Conservation (phyloP, 2,888 invertebrate species). For the Epinotia brunnichana region DNA sequence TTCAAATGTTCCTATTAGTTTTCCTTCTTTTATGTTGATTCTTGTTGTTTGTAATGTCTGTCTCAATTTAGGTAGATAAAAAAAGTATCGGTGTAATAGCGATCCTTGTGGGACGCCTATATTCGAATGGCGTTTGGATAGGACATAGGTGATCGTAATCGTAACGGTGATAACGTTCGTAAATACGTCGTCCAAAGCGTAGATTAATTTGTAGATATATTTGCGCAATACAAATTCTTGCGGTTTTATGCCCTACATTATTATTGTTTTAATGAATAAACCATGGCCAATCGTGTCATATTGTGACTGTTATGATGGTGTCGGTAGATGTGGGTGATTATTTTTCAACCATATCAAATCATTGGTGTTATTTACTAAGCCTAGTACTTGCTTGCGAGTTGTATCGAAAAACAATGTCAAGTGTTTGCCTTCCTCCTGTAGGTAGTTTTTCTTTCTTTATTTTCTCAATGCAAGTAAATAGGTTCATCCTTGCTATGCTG, state of each 20-base stretch:
- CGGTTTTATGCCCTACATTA: not conserved
- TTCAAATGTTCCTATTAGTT: not conserved
- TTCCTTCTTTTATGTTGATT: not conserved
- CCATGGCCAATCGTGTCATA: not conserved
- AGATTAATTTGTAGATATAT: not conserved
- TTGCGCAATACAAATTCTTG: not conserved
- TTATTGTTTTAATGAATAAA: not conserved
- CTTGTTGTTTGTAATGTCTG: not conserved
- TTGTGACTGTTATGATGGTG: slow-evolving; percentile 18
- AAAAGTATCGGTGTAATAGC: not conserved
- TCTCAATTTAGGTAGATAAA: not conserved
- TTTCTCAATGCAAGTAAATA: no score
- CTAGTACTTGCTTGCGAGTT: no score
- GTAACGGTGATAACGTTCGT: no score
- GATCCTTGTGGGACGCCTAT: not conserved
- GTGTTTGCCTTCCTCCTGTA: no score
- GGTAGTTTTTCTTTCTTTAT: no score
- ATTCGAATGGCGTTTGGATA: not conserved
- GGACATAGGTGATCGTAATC: no score
- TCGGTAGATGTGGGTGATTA: not conserved
- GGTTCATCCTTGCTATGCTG: no score
- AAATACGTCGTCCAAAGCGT: not conserved
- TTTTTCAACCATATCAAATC: not conserved
- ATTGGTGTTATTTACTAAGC: not conserved
- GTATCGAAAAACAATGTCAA: no score